A percentile compares a stretch with the other conserved stretches of the same genome.
phyloP scores from a whole-genome alignment of 2,113 vertebrate species.

The Archocentrus centrarchus region DNA sequence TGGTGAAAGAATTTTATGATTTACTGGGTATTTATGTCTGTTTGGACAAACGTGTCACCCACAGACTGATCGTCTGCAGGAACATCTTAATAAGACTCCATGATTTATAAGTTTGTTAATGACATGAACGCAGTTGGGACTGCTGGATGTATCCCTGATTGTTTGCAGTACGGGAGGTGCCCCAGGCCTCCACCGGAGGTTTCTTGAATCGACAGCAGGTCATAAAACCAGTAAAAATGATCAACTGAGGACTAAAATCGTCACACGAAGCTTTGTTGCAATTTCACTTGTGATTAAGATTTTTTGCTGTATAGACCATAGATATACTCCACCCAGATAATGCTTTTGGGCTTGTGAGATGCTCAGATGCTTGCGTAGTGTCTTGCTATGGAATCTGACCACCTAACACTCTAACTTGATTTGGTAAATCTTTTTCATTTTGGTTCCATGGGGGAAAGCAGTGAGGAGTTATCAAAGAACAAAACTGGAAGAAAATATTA shows the following conservation, averaged over 20 bases:
- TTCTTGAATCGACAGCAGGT: neutral
- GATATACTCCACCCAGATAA: too few species aligned
- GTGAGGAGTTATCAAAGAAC: too few species aligned
- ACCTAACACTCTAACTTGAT: too few species aligned
- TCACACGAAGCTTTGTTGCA: neutral
- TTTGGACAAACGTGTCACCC: neutral
- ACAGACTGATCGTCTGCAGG: neutral
- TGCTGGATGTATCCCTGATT: neutral
- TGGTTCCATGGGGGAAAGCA: too few species aligned
- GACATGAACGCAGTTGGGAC: neutral
- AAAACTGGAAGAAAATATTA: too few species aligned
- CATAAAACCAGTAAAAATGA: neutral
- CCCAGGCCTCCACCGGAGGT: neutral
- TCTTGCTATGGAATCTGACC: too few species aligned
- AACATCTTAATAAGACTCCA: neutral
- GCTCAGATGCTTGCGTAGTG: too few species aligned
- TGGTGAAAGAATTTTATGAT: neutral
- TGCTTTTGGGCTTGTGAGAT: too few species aligned
- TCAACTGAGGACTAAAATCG: rapidly evolving
- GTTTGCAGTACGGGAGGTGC: neutral
- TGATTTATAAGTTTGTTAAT: neutral
- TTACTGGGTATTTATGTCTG: neutral
- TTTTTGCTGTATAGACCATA: too few species aligned
- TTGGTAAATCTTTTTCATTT: too few species aligned
- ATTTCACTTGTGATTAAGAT: neutral